Evolutionary conservation across 2,113 vertebrate species (phyloP), one percentile per base, ranked within the genome.

Genomic region (Istiophorus platypterus): DNA sequence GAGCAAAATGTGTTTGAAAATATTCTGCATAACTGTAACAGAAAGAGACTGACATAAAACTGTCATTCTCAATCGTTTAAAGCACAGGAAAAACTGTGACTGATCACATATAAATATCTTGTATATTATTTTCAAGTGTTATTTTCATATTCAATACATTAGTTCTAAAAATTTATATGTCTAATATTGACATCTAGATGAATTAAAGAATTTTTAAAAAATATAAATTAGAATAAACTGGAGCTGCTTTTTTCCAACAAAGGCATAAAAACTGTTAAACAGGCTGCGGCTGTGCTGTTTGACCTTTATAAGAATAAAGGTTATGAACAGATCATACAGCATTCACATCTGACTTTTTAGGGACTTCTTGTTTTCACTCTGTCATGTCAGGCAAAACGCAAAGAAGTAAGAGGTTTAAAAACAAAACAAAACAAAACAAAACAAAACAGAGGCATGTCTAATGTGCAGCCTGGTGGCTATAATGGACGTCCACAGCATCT

Each of bases 41-140:
- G 24, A 34, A n/a, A 62, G 26, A 69, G 20, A 65, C 27, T 72
- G 75, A 86, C 56, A 88, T 80, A 81, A 70, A 88, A 89, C 75
- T 84, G 69, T n/a, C 77, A 79, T 15, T 80, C 24, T 78, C 42
- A 47, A 54, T 27, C 17, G 49, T 59, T 12, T 59, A 63, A 69
- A 78, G 54, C 39, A 68, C 9, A 58, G 4, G 37, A 1, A 45
- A 5, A 39, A 41, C 22, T 66, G 41, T 59, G 39, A 76, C 13
- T 58, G 29, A 26, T 58, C 8, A 71, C 20, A 70, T 22, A 81
- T 29, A 78, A 63, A 82, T 65, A 68, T 5, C 8, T 26, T 66
- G 2, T 56, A 51, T 47, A 39, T 5, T 52, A n/a, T 51, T 45
- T 34, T 31, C 9, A 49, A 41, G 12, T 20, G 22, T 68, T 61